Base-by-base conservation (phyloP, 2,888 invertebrate species). In the Cistogaster globosa region DNA sequence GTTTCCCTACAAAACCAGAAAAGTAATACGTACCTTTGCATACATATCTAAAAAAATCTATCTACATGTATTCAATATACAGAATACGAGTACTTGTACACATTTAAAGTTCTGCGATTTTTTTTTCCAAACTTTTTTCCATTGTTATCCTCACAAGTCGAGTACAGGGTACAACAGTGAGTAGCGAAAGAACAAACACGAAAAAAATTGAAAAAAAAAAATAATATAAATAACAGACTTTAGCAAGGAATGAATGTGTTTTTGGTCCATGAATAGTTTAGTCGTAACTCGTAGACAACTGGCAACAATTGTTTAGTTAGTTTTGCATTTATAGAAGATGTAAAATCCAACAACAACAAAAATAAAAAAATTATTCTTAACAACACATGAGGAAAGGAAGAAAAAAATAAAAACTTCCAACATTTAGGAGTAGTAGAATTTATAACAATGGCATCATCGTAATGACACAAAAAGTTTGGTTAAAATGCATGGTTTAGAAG, bases 251-350 rank as follows among this genome's bases (percentile, higher is more conserved):
- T 67, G 58, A 62, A 62, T 80, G 75, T 80, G 42, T 58, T 65
- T 67, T 76, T 76, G 58, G 63, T 76, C 69, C 76, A 76, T 77
- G 82, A 83, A 83, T 83, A 77, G 82, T 83, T 83, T 77, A 83
- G 42, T 77, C 76, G 76, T 77, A 71, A 83, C 76, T 83, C 76
- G 71, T 72, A 77, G 71, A 83, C 82, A 77, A 77, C 82, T 83
- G 71, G 82, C 53, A 83, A 83, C 82, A 77, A 77, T 83, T 82
- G 76, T 82, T 51, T 82, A 82, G 76, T 81, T 68, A 82, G 76
- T 82, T 82, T 76, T 84, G 68, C 80, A 84, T 84, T 80, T 77
- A 81, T 72, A 72, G 67, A 67, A 67, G 77, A 71, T 80, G 80
- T 74, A 69, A 74, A 76, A 67, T 45, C 58, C 58, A 57, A 58